These are phyloP conservation scores for Idaea dimidiata DNA, from an alignment of 2,888 invertebrate species.

Conservation along the genomic window DNA sequence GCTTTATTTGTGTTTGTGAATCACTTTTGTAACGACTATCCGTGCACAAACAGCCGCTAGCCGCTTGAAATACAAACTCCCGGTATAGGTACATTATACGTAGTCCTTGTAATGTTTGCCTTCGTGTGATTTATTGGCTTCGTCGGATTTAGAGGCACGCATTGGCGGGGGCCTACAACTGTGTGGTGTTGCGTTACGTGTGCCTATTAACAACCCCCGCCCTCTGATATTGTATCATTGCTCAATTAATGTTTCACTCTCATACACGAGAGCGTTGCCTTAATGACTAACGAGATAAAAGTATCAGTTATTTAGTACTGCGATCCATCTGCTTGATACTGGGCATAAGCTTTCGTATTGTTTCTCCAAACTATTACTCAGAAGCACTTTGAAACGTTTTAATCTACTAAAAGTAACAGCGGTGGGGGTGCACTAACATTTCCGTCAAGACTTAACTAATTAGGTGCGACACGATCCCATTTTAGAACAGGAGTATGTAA, in stretches of 20 bases:
- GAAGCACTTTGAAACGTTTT: too few relatives aligned
- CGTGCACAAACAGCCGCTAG: conserved; percentile 50
- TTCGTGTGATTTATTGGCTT: conserved; percentile 82
- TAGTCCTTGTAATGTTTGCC: conserved; percentile 73
- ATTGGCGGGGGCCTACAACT: conserved; percentile 43
- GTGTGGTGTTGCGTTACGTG: conserved; percentile 67
- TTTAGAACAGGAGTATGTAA: too few relatives aligned
- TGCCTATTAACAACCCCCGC: conserved; percentile 52
- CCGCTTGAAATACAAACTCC: conserved; percentile 41
- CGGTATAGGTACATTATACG: conserved; percentile 62
- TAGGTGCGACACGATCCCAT: too few relatives aligned
- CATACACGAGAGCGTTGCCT: conserved; percentile 15
- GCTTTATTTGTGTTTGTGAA: conserved; percentile 55
- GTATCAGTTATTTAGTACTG: background rate
- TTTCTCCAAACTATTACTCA: background rate
- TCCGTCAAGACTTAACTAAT: too few relatives aligned
- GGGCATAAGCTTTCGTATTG: conserved; percentile 6
- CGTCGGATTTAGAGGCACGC: conserved; percentile 77
- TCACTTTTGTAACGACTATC: conserved; percentile 65
- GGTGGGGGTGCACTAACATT: too few relatives aligned
- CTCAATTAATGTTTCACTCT: conserved; percentile 17
- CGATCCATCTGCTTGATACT: conserved; percentile 12
- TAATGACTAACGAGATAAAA: conserved; percentile 13
- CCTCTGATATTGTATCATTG: conserved; percentile 25
- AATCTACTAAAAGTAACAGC: too few relatives aligned